These are phyloP conservation scores for Hippocampus guttulatus DNA, from an alignment of 2,113 vertebrate genomes.

Conservation along the genomic window DNA sequence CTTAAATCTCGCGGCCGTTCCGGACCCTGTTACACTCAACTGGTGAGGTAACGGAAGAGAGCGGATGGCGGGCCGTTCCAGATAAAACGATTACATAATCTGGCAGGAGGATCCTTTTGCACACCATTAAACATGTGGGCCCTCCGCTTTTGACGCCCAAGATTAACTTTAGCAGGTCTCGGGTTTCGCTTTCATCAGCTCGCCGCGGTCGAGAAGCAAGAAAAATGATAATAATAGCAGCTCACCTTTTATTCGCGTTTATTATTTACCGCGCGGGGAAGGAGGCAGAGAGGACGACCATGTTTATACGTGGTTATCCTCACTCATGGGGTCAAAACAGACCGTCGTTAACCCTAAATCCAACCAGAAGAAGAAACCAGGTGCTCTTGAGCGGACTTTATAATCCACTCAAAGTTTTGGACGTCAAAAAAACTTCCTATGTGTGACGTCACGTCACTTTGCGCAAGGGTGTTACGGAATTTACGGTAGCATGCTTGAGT, in stretches of 20 bases:
- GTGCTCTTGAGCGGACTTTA: too few species aligned
- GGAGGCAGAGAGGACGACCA: not conserved
- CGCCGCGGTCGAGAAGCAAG: not conserved
- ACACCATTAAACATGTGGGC: conserved; percentile 40
- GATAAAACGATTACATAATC: conserved; percentile 56
- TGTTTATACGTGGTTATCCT: conserved; percentile 2
- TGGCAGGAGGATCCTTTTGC: conserved; percentile 52
- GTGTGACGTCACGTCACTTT: too few species aligned
- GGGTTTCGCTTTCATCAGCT: conserved; percentile 28
- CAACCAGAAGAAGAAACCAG: not conserved
- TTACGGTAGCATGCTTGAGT: not conserved
- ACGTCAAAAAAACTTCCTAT: too few species aligned
- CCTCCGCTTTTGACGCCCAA: conserved; percentile 28
- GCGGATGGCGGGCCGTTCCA: conserved; percentile 22
- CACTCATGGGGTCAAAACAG: not conserved
- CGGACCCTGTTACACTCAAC: conserved; percentile 29
- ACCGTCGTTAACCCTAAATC: not conserved
- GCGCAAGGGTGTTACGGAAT: too few species aligned
- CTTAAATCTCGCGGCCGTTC: conserved; percentile 6
- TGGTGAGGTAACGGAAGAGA: conserved; percentile 31
- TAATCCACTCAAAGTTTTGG: too few species aligned
- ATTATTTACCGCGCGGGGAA: not conserved
- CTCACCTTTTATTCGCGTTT: not conserved
- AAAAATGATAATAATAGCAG: not conserved
- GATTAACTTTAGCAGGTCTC: conserved; percentile 44